Evolutionary conservation across 1,140 invertebrate genomes (phyloP), one percentile per base, ranked within the genome.

Genomic region (Drosophila lowei): DNA sequence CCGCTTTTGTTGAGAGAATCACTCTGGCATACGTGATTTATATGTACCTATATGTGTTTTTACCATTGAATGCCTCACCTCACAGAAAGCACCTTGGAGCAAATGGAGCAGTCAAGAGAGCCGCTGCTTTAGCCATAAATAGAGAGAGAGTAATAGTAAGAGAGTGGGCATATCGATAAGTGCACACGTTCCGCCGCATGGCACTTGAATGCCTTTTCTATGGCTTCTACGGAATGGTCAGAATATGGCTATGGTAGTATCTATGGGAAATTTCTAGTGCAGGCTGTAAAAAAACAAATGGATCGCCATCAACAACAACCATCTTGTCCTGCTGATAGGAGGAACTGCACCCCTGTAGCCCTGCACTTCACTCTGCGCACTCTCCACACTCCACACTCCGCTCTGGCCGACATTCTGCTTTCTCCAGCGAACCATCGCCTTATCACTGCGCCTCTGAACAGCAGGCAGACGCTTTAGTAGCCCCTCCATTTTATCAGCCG

Each of bases 311-410:
- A 71, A 59, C 54, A 44, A 15, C 50, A 57, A 38, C 34, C 18
- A 42, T 57, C 47, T 59, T 43, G 5, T 4, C 34, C 34, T 13
- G n/a, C 25, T 71, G 67, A 71, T 60, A 71, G 60, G 28, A 48
- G 1, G 13, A 52, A 5, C 28, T 2, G 9, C 30, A 42, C 15
- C 44, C 15, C 46, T 23, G 9, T 8, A 38, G 3, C 30, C 30
- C 2, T 38, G 15, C 30, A 56, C 42, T 50, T 44, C n/a, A 15
- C 21, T 8, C 28, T 18, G 16, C 21, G 2, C 46, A 23, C 48
- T 23, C 8, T 47, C 42, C n/a, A 23, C 48, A 30, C 8, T 47
- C 42, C n/a, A 6, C 15, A 46, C 15, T 46, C 30, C 18, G 16
- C n/a, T 44, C 23, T 2, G 4, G 1, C 18, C 18, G 18, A 18